Base-by-base conservation (phyloP, 64 coral and sea anemone genomes). In the Actinia tenebrosa region DNA sequence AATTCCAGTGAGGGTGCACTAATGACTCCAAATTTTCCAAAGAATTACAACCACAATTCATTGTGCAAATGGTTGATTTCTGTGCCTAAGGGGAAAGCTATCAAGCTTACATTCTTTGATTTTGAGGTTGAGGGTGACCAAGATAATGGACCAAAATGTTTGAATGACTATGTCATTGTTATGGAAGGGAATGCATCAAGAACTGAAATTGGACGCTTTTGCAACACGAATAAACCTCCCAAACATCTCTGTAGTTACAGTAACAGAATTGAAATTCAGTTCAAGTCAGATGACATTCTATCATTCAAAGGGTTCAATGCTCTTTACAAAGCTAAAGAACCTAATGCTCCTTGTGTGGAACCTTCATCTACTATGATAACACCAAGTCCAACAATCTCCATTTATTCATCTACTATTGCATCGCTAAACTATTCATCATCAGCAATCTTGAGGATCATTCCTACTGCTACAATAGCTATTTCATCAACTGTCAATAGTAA, bases 31-130 rank as follows among this genome's bases (percentile, higher is more conserved):
- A 93, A 93, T 80, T 93, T 86, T 50, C 94, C 94, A 16, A 89
- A 87, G 18, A 88, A 96, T 13, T 96, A 96, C 58, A 92, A 92
- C 22, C 94, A 96, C 55, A 96, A 96, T 61, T 86, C 92, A 4
- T 90, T 86, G 20, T 96, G 94, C 62, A 89, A 60, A 0, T 96
- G 94, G 94, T 89, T 89, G n/a, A 64, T 96, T 4, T 87, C 71
- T 72, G 88, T 89, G 10, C 88, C 50, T 0, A 77, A 88, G 72
- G 91, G 91, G 14, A 93, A 96, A 86, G 78, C 71, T 72, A 61
- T 96, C 45, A 78, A 50, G 62, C 89, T 96, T 68, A 90, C 79
- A 37, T 89, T 96, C 79, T 26, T 91, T 43, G 79, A 84, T n/a
- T 93, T 96, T 87, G 47, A 93, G 64, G 86, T 96, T 46, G 89